Conservation (phyloP, 2,888 invertebrate species). For the Pterostichus madidus region DNA sequence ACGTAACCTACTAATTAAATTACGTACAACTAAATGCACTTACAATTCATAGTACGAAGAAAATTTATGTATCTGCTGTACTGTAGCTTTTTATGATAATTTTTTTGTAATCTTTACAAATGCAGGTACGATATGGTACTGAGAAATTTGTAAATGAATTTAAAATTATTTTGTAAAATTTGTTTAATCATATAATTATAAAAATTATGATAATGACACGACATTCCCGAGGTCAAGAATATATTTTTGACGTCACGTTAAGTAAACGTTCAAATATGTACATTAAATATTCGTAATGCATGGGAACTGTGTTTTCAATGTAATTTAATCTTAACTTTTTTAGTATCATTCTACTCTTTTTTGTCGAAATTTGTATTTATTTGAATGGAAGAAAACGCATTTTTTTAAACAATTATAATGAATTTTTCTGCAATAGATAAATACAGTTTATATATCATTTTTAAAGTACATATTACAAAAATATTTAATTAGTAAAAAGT, state of each 20-base stretch:
- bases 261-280: slow-evolving; percentile 6
- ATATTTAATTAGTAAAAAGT: no score
- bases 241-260: not conserved
- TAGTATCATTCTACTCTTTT: not conserved
- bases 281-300: not conserved
- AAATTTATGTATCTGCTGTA: no score
- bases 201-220: slow-evolving; percentile 8
- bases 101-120: not conserved
- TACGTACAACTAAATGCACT: no score
- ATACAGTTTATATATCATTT: no score
- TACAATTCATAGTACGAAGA: no score
- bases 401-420: no score
- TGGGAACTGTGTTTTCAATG: not conserved
- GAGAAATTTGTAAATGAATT: not conserved
- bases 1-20: no score
- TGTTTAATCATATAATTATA: not conserved
- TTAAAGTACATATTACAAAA: no score
- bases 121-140: not conserved
- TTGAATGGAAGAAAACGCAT: no score
- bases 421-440: no score
- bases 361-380: no score
- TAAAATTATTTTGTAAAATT: slow-evolving; percentile 2
- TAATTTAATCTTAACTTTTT: not conserved
- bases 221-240: slow-evolving; percentile 4
- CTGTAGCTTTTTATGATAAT: not conserved